phyloP scores from a whole-genome alignment of 2,888 invertebrate genomes.

The Drosophila koepferae region DNA sequence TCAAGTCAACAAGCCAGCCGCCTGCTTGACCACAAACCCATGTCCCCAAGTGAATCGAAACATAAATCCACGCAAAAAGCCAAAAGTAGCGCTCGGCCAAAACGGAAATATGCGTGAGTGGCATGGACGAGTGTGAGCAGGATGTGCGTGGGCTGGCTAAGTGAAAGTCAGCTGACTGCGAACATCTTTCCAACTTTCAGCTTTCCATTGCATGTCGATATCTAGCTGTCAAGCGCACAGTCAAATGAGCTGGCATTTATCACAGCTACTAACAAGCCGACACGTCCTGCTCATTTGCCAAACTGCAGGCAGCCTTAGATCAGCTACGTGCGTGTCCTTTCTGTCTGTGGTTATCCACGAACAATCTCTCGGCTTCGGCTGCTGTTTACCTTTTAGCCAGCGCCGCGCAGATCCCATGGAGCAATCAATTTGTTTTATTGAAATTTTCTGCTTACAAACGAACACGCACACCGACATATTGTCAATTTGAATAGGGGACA shows the following conservation, averaged over 20 bases:
- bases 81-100: slow-evolving; percentile 26
- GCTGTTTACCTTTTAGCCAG: slow-evolving; percentile 66
- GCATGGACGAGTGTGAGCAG: slow-evolving; percentile 17
- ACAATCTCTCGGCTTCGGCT: background rate
- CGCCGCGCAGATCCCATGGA: slow-evolving; percentile 68
- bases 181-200: slow-evolving; percentile 7
- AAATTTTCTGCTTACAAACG: slow-evolving; percentile 57
- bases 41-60: slow-evolving; percentile 35
- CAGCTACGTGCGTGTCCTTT: slow-evolving; percentile 37
- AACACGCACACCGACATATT: slow-evolving; percentile 24
- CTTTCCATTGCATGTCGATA: slow-evolving; percentile 37
- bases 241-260: slow-evolving; percentile 72
- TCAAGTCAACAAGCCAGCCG: slow-evolving; percentile 48
- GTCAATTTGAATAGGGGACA: slow-evolving; percentile 66
- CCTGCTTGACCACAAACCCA: slow-evolving; percentile 32
- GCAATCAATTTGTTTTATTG: slow-evolving; percentile 80
- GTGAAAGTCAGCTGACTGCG: slow-evolving; percentile 5
- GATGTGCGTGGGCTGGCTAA: slow-evolving; percentile 24
- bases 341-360: slow-evolving; percentile 47
- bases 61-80: slow-evolving; percentile 60
- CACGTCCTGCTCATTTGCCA: slow-evolving; percentile 32
- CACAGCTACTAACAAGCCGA: slow-evolving; percentile 35
- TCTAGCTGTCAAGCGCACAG: slow-evolving; percentile 63
- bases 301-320: slow-evolving; percentile 12
- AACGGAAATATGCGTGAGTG: slow-evolving; percentile 61